Evolutionary conservation across 35 echinoderm and acorn worm species (phyloP).

Genomic region (Heliocidaris erythrogramma): DNA sequence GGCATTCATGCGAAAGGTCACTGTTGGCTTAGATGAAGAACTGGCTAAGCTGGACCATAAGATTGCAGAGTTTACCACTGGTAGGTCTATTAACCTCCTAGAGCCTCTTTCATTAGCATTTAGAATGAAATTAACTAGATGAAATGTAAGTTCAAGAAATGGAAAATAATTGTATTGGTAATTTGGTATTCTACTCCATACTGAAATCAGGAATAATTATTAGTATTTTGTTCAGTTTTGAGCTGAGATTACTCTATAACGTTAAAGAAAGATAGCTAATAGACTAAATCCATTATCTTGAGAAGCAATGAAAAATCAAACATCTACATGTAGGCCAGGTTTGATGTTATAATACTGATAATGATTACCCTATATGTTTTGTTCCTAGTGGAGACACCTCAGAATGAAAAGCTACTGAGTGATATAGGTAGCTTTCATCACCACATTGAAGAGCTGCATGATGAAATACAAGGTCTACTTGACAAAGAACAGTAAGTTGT

Average conservation of each 20-base stretch:
- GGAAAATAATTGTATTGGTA: no score
- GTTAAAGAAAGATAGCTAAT: not conserved
- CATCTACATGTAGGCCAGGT: not conserved
- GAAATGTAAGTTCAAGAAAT: not conserved
- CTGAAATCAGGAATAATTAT: not conserved
- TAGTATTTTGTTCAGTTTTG: not conserved
- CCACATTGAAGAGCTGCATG: not conserved
- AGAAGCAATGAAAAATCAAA: not conserved
- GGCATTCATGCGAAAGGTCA: not conserved
- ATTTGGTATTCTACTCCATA: no score
- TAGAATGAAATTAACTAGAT: not conserved
- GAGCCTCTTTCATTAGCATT: not conserved
- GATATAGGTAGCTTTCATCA: not conserved
- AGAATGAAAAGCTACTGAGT: not conserved
- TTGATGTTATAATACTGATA: not conserved
- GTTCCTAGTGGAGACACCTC: not conserved
- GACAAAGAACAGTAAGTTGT: not conserved
- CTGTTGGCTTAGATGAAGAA: slow-evolving; percentile 5
- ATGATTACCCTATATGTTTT: not conserved
- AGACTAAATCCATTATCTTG: not conserved
- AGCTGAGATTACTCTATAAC: not conserved
- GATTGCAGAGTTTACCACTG: not conserved
- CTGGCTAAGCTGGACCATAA: not conserved
- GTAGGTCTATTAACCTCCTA: not conserved
- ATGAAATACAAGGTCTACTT: not conserved